Conservation (phyloP, 2,113 vertebrate genomes). For the Ciconia stormi region DNA sequence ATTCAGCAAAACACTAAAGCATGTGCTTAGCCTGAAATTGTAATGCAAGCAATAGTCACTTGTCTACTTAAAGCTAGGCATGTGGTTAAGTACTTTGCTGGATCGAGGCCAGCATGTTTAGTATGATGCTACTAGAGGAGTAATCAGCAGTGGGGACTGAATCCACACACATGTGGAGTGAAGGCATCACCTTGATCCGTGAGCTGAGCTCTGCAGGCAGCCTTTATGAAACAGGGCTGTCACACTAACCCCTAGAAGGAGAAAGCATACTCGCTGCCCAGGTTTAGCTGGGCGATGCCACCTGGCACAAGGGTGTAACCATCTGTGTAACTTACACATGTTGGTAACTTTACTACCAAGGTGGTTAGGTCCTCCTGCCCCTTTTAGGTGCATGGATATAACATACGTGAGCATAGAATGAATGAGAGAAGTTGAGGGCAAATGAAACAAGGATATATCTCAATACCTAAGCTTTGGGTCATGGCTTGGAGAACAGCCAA, state of each 20-base stretch:
- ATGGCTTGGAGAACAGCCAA: not conserved
- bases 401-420: not conserved
- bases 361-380: not conserved
- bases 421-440: not conserved
- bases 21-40: not conserved
- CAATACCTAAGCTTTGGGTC: not conserved
- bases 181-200: not conserved
- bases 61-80: not conserved
- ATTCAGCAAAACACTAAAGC: not conserved
- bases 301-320: not conserved
- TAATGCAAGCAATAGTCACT: not conserved
- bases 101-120: not conserved
- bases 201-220: not conserved
- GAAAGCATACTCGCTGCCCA: not conserved
- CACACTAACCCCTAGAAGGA: not conserved
- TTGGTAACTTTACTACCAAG: not conserved
- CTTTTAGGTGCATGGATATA: rapidly evolving
- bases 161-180: too few relatives aligned
- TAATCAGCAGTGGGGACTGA: not conserved
- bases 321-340: rapidly evolving
- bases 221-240: not conserved
- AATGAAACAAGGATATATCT: not conserved
- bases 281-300: not conserved
- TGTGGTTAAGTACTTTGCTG: slow-evolving; percentile 24
- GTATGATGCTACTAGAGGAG: not conserved